Evolutionary conservation across 2,113 vertebrate genomes (phyloP).

Genomic region (Etheostoma cragini): DNA sequence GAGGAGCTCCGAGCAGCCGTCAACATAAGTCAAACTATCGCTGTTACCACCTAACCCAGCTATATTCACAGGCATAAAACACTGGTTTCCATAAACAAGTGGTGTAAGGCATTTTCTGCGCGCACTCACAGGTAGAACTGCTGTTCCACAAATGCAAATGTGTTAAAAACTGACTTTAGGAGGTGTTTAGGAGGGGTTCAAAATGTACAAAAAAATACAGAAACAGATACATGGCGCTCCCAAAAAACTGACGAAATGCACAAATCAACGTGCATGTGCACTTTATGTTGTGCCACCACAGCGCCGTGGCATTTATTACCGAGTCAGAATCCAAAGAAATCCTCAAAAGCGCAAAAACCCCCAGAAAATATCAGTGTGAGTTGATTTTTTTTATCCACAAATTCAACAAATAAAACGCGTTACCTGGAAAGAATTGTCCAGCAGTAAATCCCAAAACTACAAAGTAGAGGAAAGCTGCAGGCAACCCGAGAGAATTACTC

Average conservation of each 20-base stretch:
- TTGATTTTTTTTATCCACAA: too few species aligned
- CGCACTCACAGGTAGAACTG: not conserved
- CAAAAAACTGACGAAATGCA: not conserved
- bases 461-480: constrained; percentile 54
- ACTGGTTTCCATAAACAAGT: not conserved
- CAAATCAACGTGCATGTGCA: not conserved
- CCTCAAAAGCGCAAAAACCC: not conserved
- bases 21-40: not conserved
- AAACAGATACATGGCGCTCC: not conserved
- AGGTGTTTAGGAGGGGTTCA: not conserved
- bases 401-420: not conserved
- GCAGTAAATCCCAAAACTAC: constrained; percentile 58
- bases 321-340: not conserved
- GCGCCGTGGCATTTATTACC: not conserved
- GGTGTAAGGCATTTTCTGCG: not conserved
- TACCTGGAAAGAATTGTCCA: constrained; percentile 79
- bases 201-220: not conserved
- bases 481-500: constrained; percentile 46
- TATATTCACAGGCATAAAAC: too few species aligned
- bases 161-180: not conserved
- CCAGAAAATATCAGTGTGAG: not conserved
- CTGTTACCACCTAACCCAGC: too few species aligned
- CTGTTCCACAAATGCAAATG: not conserved
- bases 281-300: not conserved
- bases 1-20: not conserved